A percentile compares a stretch with the other conserved stretches of the same genome.
These are phyloP conservation scores for Bombus huntii DNA, from an alignment of 1,140 invertebrate species.

Conservation along the genomic window DNA sequence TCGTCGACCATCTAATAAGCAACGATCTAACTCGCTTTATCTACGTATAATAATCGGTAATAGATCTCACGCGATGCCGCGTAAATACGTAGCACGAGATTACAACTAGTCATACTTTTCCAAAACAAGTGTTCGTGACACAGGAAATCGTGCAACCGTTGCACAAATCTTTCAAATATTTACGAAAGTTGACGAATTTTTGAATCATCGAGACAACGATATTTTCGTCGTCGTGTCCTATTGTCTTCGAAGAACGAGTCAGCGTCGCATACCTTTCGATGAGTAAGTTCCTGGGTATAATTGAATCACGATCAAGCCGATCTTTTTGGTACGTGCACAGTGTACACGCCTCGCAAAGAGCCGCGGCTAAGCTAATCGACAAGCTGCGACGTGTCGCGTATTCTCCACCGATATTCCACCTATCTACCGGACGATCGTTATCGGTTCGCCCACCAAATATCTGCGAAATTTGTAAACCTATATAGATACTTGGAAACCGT, in stretches of 20 bases:
- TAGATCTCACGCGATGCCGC: not conserved
- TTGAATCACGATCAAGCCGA: not conserved
- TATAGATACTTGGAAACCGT: fast-evolving
- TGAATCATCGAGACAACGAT: not conserved
- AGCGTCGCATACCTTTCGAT: slow-evolving; percentile 38
- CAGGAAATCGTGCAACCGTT: not conserved
- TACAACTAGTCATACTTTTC: not conserved
- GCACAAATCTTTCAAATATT: not conserved
- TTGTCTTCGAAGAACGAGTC: slow-evolving; percentile 26
- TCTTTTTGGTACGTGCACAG: not conserved
- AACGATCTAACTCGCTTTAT: not conserved
- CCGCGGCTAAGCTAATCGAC: too few species aligned
- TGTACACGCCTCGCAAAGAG: too few species aligned
- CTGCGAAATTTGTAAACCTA: not conserved
- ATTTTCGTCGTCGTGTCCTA: not conserved
- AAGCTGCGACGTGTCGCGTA: not conserved
- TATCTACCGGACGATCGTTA: not conserved
- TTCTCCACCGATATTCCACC: not conserved
- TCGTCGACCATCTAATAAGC: not conserved
- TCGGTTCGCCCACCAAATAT: not conserved
- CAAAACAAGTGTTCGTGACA: not conserved
- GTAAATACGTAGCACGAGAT: not conserved
- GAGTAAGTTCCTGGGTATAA: slow-evolving; percentile 43
- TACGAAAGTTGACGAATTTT: not conserved
- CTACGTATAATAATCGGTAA: not conserved